These are phyloP conservation scores for Eristalinus aeneus DNA, from an alignment of 2,888 invertebrate genomes.

Conservation along the genomic window DNA sequence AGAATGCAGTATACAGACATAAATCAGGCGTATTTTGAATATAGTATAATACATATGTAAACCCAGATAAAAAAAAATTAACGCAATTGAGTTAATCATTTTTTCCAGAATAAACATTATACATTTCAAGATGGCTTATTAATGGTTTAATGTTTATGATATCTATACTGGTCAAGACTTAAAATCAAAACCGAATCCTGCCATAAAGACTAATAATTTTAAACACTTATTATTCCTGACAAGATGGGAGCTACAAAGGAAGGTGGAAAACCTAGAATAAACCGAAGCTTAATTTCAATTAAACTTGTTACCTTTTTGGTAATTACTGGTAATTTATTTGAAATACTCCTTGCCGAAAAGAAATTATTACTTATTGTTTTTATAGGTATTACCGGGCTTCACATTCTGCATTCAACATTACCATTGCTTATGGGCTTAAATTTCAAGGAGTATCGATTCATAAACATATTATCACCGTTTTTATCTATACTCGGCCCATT, in stretches of 20 bases:
- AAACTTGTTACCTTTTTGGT: constrained; percentile 91
- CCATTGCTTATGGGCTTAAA: constrained; percentile 84
- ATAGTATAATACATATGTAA: background rate
- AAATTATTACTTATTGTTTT: background rate
- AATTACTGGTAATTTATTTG: constrained; percentile 85
- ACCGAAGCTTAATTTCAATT: constrained; percentile 87
- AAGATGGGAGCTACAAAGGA: constrained; percentile 76
- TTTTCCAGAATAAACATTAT: constrained; percentile 22
- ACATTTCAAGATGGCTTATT: constrained; percentile 45
- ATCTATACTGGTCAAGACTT: constrained; percentile 42
- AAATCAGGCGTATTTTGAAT: background rate
- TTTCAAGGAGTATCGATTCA: constrained; percentile 87
- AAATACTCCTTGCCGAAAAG: background rate
- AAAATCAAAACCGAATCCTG: constrained; percentile 52
- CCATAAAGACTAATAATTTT: constrained; percentile 54
- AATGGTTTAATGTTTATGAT: constrained; percentile 5
- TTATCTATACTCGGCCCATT: constrained; percentile 90
- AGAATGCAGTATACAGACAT: background rate
- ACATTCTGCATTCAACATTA: constrained; percentile 89
- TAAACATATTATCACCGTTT: constrained; percentile 90
- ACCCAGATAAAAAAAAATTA: background rate
- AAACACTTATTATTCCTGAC: constrained; percentile 1
- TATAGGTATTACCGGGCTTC: constrained; percentile 89
- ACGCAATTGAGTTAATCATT: background rate
- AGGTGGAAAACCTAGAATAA: constrained; percentile 81